Conservation (phyloP, 2,797 vertebrate genomes). For the Coregonus sp. region DNA sequence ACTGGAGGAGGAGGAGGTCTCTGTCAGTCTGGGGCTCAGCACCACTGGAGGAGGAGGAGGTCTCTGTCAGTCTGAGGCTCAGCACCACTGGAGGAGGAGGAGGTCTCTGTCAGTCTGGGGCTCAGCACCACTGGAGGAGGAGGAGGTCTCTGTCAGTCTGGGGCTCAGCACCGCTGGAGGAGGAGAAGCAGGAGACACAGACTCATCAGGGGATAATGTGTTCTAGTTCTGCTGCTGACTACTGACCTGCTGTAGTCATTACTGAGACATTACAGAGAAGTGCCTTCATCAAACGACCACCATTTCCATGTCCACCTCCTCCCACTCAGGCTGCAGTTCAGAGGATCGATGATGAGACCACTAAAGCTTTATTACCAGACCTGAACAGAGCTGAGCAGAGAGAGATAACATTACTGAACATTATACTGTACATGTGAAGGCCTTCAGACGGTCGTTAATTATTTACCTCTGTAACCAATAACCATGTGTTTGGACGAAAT, state of each 20-base stretch:
- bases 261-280: neutral
- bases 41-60: neutral
- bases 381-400: neutral
- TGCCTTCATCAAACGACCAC: neutral
- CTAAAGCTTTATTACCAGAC: neutral
- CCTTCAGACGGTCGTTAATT: neutral
- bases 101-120: conserved; percentile 46
- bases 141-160: conserved; percentile 27
- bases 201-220: conserved; percentile 74
- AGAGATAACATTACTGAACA: neutral
- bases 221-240: conserved; percentile 62
- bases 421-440: neutral
- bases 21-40: no score
- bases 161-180: conserved; percentile 53
- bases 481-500: neutral
- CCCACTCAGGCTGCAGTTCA: neutral
- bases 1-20: no score
- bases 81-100: conserved; percentile 49
- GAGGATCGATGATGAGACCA: neutral
- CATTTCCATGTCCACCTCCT: neutral
- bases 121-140: conserved; percentile 48
- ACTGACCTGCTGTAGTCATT: neutral
- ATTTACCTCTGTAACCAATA: neutral
- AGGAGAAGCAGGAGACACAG: conserved; percentile 36
- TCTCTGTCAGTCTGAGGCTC: conserved; percentile 44